Evolutionary conservation across 1,140 invertebrate species (phyloP).

Genomic region (Piezodorus guildinii): DNA sequence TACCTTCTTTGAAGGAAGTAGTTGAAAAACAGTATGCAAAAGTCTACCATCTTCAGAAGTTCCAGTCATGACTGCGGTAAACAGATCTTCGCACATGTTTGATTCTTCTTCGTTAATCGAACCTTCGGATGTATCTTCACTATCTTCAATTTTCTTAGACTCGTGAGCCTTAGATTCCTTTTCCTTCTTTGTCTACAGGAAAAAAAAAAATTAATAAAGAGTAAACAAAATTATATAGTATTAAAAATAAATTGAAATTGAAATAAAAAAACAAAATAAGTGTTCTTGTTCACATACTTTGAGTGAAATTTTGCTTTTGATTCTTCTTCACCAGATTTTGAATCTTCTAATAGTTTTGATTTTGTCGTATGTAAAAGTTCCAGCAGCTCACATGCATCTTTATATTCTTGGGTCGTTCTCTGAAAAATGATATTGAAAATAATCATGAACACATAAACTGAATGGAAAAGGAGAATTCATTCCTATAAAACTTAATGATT

Average conservation of each 20-base stretch:
- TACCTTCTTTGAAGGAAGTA: slow-evolving; percentile 75
- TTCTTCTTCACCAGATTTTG: slow-evolving; percentile 31
- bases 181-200: slow-evolving; percentile 35
- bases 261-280: too few species aligned
- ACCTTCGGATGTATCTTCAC: slow-evolving; percentile 54
- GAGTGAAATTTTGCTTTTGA: slow-evolving; percentile 44
- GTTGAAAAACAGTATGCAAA: slow-evolving; percentile 73
- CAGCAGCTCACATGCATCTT: slow-evolving; percentile 84
- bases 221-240: not conserved
- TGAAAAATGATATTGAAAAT: slow-evolving; percentile 33
- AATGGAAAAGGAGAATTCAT: too few species aligned
- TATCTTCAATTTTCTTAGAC: slow-evolving; percentile 31
- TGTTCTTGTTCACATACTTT: slow-evolving; percentile 44
- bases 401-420: slow-evolving; percentile 70
- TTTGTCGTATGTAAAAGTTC: slow-evolving; percentile 59
- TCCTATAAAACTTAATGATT: too few species aligned
- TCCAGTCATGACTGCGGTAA: slow-evolving; percentile 67
- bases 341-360: slow-evolving; percentile 39
- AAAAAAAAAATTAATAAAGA: not conserved
- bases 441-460: too few species aligned
- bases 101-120: slow-evolving; percentile 58
- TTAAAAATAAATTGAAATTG: not conserved
- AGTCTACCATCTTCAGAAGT: slow-evolving; percentile 62
- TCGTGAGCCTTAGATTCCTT: slow-evolving; percentile 30
- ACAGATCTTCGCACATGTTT: slow-evolving; percentile 66